Conservation (phyloP, 2,797 vertebrate genomes). For the Lacerta viridis region DNA sequence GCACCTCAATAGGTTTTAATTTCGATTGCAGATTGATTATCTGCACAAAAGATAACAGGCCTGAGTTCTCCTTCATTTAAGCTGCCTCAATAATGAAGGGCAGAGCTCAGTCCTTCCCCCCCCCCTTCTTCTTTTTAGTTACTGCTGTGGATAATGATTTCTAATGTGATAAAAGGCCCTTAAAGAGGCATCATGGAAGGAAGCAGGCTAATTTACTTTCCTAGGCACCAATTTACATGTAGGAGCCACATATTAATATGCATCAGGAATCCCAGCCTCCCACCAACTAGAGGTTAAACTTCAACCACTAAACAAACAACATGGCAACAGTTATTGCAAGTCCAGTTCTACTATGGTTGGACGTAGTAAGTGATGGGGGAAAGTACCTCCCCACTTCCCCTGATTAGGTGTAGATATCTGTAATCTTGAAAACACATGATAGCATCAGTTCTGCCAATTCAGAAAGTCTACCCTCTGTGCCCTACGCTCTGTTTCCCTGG, state of each 20-base stretch:
- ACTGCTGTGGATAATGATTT: constrained; percentile 52
- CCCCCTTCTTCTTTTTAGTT: constrained; percentile 43
- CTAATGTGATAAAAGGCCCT: constrained; percentile 47
- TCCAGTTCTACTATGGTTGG: constrained; percentile 44
- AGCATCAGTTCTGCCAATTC: constrained; percentile 34
- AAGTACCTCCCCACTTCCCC: constrained; percentile 22
- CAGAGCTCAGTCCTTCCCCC: not conserved
- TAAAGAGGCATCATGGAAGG: constrained; percentile 45
- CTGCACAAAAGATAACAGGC: not conserved
- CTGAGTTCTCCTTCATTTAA: not conserved
- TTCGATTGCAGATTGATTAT: constrained; percentile 25
- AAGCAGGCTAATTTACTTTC: constrained; percentile 53
- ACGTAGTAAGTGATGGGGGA: not conserved
- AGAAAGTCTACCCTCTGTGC: too few species aligned
- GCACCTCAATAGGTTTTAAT: constrained; percentile 8
- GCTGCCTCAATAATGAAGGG: fast-evolving
- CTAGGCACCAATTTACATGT: constrained; percentile 51
- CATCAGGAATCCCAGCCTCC: constrained; percentile 47
- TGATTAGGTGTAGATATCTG: constrained; percentile 45
- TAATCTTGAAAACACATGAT: constrained; percentile 55
- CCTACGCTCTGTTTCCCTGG: not conserved
- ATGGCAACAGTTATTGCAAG: not conserved
- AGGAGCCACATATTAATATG: constrained; percentile 45
- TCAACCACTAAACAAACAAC: constrained; percentile 16
- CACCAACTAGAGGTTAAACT: constrained; percentile 56